These are phyloP conservation scores for Andricus grossulariae DNA, from an alignment of 1,140 invertebrate genomes.

Conservation along the genomic window DNA sequence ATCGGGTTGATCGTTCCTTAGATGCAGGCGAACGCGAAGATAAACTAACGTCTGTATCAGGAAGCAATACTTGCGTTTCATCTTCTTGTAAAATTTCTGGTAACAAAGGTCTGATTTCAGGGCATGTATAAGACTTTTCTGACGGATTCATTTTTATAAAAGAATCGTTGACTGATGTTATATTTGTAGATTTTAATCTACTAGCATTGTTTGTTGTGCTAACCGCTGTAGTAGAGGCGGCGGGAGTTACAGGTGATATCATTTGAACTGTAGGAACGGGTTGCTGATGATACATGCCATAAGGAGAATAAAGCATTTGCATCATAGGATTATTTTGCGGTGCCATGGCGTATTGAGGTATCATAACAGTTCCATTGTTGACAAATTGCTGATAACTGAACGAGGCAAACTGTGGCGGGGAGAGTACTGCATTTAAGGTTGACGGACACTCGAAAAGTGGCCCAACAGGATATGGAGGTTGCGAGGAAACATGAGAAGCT, in stretches of 20 bases:
- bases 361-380: slow-evolving; percentile 77
- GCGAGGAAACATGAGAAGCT: slow-evolving; percentile 48
- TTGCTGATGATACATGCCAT: slow-evolving; percentile 76
- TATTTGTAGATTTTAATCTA: slow-evolving; percentile 57
- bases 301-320: slow-evolving; percentile 77
- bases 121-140: slow-evolving; percentile 10
- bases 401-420: slow-evolving; percentile 72
- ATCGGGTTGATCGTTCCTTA: not conserved
- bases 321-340: slow-evolving; percentile 77
- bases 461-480: slow-evolving; percentile 66
- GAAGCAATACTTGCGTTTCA: not conserved
- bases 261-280: slow-evolving; percentile 77
- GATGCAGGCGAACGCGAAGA: not conserved
- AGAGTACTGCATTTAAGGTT: slow-evolving; percentile 67
- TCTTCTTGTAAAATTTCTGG: not conserved
- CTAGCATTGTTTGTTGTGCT: slow-evolving; percentile 53
- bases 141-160: not conserved
- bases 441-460: slow-evolving; percentile 72
- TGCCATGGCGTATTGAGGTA: slow-evolving; percentile 77
- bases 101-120: not conserved
- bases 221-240: slow-evolving; percentile 61
- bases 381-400: slow-evolving; percentile 79
- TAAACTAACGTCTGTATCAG: not conserved
- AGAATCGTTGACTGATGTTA: not conserved
- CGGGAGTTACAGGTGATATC: slow-evolving; percentile 75